Conservation (phyloP, 2,888 invertebrate species). For the Tuberolachnus salignus region DNA sequence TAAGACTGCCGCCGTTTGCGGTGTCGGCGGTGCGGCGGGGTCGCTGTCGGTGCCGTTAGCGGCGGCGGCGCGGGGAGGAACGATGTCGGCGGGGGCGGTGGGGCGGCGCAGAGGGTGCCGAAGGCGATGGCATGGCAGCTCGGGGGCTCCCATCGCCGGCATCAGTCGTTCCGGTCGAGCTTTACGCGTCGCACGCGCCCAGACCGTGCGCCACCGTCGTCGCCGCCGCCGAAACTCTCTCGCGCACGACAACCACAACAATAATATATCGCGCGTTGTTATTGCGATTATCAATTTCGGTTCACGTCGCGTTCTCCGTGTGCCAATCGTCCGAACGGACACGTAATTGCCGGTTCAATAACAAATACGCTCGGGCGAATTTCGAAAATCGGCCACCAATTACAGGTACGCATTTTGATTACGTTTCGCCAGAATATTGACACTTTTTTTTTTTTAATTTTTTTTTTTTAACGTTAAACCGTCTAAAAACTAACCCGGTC, state of each 20-base stretch:
- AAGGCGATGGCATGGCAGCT: neutral
- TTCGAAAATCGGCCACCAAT: too few species aligned
- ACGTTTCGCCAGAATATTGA: too few species aligned
- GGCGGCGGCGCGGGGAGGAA: slow-evolving; percentile 14
- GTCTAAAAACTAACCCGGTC: too few species aligned
- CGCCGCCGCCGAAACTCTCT: neutral
- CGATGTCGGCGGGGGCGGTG: slow-evolving; percentile 3
- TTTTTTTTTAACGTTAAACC: too few species aligned
- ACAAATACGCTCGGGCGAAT: too few species aligned
- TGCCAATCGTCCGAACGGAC: too few species aligned
- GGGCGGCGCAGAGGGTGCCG: slow-evolving; percentile 17
- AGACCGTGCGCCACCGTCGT: neutral
- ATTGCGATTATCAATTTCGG: too few species aligned
- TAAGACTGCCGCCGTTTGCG: slow-evolving; percentile 41
- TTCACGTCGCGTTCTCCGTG: neutral
- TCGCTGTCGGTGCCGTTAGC: neutral
- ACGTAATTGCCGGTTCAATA: too few species aligned
- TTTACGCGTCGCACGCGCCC: slow-evolving; percentile 44
- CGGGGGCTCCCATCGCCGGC: slow-evolving; percentile 41
- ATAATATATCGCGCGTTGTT: neutral
- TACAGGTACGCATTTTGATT: too few species aligned
- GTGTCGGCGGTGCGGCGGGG: slow-evolving; percentile 12
- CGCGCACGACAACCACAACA: neutral
- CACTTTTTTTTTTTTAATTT: too few species aligned
- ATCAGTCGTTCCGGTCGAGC: slow-evolving; percentile 52